Base-by-base conservation (phyloP, 2,888 invertebrate genomes). In the Pyrrhia umbra region DNA sequence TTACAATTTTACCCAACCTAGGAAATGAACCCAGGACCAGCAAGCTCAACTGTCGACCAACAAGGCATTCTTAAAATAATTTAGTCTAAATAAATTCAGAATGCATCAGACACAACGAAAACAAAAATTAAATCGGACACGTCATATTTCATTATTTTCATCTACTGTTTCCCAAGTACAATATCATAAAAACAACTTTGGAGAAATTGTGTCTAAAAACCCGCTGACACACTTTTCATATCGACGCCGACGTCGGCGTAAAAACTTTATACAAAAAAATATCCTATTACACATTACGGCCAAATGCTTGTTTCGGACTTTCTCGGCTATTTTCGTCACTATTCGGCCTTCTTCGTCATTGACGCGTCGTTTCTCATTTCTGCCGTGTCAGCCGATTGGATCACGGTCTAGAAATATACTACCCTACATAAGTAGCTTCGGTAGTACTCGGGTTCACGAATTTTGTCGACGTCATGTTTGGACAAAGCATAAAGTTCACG, bases 201-300 rank as follows among this genome's bases (percentile, higher is more conserved):
- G 55, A 39, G 50, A 58, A 68, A 60, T 64, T 68, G 34, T 42
- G 45, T 39, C 50, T 16, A 30, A 52, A 71, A 73, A 74, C 68
- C 54, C 49, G 61, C 77, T 68, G 74, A 74, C 74, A 67, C 67
- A 63, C 34, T 59, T 68, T 75, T 68, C 59, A 66, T 68, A 76
- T 70, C 54, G 61, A 51, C 39, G 45, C 5, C 39, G 18, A 30
- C 51, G 46, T 21, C 37, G 42, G 43, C 63, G 34, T 58, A 64
- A 76, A 78, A 74, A 70, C 76, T 62, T 61, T 76, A 61, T 60
- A 67, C 40, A 61, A 49, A 69, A 71, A 69, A 74, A 76, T 43
- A 62, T 62, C 60, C 27, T 65, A 72, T 69, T 63, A 69, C 57
- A 67, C 49, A 58, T 73, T 67, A 68, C 42, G 60, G n/a, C 15